Conservation (phyloP, 2,797 vertebrate species). For the Spinus pinus region DNA sequence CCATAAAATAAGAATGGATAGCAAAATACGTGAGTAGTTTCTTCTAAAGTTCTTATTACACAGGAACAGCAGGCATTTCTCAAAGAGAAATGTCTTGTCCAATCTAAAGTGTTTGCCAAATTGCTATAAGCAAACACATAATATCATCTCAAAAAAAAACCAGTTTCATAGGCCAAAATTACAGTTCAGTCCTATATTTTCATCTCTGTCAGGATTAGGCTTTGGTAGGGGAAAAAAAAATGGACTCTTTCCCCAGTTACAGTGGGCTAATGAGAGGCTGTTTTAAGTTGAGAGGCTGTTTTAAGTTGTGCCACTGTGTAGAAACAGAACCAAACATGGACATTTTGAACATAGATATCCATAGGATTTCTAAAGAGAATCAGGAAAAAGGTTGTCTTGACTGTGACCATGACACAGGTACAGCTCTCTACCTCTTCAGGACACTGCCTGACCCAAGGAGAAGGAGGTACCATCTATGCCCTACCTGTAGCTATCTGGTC, state of each 20-base stretch:
- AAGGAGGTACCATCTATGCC: not conserved
- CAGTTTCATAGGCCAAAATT: not conserved
- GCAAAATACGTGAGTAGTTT: constrained; percentile 31
- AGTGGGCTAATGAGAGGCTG: not conserved
- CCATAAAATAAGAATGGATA: constrained; percentile 14
- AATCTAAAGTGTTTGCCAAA: not conserved
- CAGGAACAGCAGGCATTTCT: constrained; percentile 26
- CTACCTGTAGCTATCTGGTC: not conserved
- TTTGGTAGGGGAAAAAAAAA: not conserved
- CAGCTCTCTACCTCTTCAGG: not conserved
- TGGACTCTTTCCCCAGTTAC: not conserved
- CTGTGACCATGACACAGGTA: not conserved
- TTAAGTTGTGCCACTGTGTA: not conserved
- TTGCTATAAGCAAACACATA: not conserved
- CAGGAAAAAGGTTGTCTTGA: not conserved
- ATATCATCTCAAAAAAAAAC: not conserved
- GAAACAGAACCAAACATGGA: not conserved
- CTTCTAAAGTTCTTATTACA: constrained; percentile 14
- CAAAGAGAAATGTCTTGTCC: constrained; percentile 5
- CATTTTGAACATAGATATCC: not conserved
- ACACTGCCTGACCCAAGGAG: not conserved
- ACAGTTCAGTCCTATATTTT: not conserved
- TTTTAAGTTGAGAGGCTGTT: not conserved
- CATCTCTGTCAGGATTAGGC: not conserved
- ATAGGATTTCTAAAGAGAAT: not conserved